Percentiles rank a stretch among this genome's conserved stretches.
These are phyloP conservation scores for Mya arenaria DNA, from an alignment of 1,140 invertebrate species.

Conservation along the genomic window DNA sequence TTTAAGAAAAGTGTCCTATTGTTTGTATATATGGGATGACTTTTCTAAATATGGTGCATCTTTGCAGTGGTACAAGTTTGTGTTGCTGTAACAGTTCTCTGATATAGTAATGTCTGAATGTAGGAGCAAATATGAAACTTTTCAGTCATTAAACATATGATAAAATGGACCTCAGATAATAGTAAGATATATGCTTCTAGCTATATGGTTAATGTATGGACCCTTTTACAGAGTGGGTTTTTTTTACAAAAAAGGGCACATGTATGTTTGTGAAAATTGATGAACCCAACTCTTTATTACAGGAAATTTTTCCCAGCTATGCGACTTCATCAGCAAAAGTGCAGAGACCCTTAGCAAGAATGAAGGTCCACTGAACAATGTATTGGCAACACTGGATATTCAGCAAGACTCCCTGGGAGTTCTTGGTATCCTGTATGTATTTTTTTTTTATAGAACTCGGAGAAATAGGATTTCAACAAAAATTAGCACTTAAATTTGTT, in stretches of 20 bases:
- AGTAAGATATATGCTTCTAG: background rate
- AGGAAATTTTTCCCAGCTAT: constrained; percentile 92
- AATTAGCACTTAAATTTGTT: too few species aligned
- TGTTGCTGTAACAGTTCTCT: too few species aligned
- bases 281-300: constrained; percentile 69
- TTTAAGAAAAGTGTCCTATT: too few species aligned
- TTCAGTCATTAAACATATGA: background rate
- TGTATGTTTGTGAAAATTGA: background rate
- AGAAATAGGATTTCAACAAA: too few species aligned
- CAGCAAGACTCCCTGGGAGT: constrained; percentile 94
- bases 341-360: constrained; percentile 91
- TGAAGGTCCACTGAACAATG: constrained; percentile 91
- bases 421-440: constrained; percentile 92
- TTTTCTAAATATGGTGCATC: too few species aligned
- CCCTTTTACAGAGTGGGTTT: background rate
- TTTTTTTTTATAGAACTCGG: too few species aligned
- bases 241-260: background rate
- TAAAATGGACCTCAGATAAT: background rate
- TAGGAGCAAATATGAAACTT: background rate
- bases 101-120: background rate
- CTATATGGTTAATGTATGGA: background rate
- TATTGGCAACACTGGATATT: constrained; percentile 92
- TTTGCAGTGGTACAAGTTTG: too few species aligned
- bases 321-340: constrained; percentile 90
- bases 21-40: too few species aligned